A percentile compares a stretch with the other conserved stretches of the same genome.
phyloP scores from a whole-genome alignment of 2,797 vertebrate species.

The Rhodeus uyekii region DNA sequence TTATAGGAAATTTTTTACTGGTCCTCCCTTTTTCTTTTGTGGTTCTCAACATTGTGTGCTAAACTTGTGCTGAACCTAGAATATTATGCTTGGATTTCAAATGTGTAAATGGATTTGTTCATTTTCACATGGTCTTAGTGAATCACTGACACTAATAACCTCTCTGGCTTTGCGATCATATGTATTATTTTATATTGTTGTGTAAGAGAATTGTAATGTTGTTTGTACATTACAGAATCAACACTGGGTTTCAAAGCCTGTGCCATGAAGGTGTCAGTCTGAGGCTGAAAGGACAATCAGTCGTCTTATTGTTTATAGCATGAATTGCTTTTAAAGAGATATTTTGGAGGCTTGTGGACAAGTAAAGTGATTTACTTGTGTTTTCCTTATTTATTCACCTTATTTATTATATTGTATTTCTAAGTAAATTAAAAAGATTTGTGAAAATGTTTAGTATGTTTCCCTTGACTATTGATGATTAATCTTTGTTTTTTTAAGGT shows the following conservation, averaged over 20 bases:
- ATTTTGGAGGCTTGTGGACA: not conserved
- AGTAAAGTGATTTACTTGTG: conserved; percentile 14
- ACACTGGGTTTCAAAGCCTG: not conserved
- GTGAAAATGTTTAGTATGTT: conserved; percentile 8
- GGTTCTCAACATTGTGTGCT: not conserved
- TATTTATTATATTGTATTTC: conserved; percentile 48
- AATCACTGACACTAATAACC: not conserved
- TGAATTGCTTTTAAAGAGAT: not conserved
- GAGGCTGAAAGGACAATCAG: conserved; percentile 1
- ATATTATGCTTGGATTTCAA: not conserved
- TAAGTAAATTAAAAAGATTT: conserved; percentile 11
- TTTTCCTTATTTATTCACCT: conserved; percentile 64
- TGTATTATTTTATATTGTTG: not conserved
- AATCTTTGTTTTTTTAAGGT: not conserved
- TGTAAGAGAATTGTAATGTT: not conserved
- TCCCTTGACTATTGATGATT: not conserved
- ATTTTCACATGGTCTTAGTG: not conserved
- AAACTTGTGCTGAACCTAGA: not conserved
- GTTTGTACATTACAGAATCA: not conserved
- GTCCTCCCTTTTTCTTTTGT: not conserved
- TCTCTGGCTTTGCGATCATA: not conserved
- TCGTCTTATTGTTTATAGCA: not conserved
- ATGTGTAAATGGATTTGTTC: not conserved
- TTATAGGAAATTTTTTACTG: not conserved
- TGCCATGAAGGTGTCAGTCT: not conserved